Conservation (phyloP, 2,797 vertebrate genomes). For the Hoplostethus mediterraneus region DNA sequence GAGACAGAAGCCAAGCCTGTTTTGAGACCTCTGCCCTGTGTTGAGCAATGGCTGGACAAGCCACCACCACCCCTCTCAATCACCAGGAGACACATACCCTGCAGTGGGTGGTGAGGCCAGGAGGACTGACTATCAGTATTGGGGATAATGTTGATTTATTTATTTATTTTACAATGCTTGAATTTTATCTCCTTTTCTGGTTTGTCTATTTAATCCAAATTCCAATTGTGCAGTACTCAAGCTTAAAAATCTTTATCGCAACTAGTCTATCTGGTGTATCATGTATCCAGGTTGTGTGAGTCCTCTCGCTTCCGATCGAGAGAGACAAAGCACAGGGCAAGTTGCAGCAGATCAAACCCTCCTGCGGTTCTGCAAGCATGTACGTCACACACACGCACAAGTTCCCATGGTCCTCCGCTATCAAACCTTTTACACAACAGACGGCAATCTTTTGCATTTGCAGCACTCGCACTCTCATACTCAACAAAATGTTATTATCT, state of each 20-base stretch:
- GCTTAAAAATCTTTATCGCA: too few relatives aligned
- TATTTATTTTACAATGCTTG: background rate
- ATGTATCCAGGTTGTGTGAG: slow-evolving; percentile 37
- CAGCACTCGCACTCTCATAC: background rate
- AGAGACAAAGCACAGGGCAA: slow-evolving; percentile 59
- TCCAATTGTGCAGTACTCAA: background rate
- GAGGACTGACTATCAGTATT: slow-evolving; percentile 10
- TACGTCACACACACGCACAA: slow-evolving; percentile 38
- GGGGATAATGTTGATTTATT: background rate
- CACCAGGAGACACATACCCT: slow-evolving; percentile 37
- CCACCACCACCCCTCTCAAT: slow-evolving; percentile 33
- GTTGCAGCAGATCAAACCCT: slow-evolving; percentile 69
- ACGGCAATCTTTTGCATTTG: slow-evolving; percentile 37
- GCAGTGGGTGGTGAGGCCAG: slow-evolving; percentile 25
- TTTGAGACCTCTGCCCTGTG: slow-evolving; percentile 65
- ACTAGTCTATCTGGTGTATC: slow-evolving; percentile 32
- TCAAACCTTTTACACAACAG: slow-evolving; percentile 29
- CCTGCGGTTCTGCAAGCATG: slow-evolving; percentile 36
- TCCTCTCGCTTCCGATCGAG: slow-evolving; percentile 51
- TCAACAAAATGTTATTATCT: slow-evolving; percentile 20
- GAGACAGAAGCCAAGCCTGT: slow-evolving; percentile 71
- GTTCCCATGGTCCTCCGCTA: slow-evolving; percentile 36
- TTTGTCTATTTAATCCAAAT: background rate
- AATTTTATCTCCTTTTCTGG: background rate
- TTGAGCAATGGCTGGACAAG: slow-evolving; percentile 41